phyloP scores from a whole-genome alignment of 2,797 vertebrate genomes.

The Sebastes minor region DNA sequence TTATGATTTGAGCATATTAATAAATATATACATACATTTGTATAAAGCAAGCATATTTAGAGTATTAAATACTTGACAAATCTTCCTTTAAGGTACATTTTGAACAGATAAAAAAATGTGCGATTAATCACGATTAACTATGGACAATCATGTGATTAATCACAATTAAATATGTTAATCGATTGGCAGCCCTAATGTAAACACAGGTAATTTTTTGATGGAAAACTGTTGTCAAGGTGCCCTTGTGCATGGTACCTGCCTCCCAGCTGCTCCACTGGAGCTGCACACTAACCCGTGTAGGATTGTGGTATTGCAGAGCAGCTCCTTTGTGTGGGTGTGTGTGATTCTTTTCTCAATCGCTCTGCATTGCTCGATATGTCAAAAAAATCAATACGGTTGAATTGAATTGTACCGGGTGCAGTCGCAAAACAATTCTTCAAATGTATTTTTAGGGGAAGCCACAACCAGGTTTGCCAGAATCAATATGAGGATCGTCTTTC shows the following conservation, averaged over 20 bases:
- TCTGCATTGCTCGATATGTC: slow-evolving; percentile 27
- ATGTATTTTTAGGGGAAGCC: slow-evolving; percentile 16
- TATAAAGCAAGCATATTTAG: no score
- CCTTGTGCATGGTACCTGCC: slow-evolving; percentile 32
- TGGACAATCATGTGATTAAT: no score
- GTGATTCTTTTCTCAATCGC: slow-evolving; percentile 25
- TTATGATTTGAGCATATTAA: no score
- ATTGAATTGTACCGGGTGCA: slow-evolving; percentile 29
- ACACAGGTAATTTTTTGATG: not conserved
- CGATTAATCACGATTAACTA: no score
- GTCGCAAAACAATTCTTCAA: slow-evolving; percentile 11
- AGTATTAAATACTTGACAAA: no score
- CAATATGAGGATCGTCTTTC: slow-evolving; percentile 13
- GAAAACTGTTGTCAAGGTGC: slow-evolving; percentile 51
- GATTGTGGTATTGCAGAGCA: slow-evolving; percentile 12
- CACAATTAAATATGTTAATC: no score
- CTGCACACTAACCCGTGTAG: slow-evolving; percentile 23
- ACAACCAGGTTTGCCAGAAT: slow-evolving; percentile 29
- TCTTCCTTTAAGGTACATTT: no score
- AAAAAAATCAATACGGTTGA: slow-evolving; percentile 29
- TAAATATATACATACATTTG: no score
- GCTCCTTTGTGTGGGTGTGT: slow-evolving; percentile 16
- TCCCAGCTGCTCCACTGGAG: slow-evolving; percentile 36
- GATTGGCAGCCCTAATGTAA: not conserved
- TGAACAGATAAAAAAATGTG: no score